phyloP scores from a whole-genome alignment of 2,888 invertebrate genomes.

The Oeneis ivallda region DNA sequence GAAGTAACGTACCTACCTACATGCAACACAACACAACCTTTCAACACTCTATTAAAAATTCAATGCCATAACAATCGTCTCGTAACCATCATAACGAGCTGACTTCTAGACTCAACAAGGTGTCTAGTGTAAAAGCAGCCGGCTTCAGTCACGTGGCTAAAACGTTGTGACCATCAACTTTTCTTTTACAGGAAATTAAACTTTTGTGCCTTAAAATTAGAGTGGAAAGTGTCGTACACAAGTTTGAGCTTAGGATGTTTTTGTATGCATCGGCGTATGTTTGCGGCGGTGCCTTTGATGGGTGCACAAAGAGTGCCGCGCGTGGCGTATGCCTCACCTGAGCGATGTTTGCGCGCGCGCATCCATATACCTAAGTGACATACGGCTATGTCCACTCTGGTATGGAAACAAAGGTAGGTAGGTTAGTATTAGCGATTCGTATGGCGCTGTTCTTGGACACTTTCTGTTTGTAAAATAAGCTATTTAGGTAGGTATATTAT shows the following conservation, averaged over 20 bases:
- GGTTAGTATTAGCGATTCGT: slow-evolving; percentile 37
- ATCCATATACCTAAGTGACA: slow-evolving; percentile 38
- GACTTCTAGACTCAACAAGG: slow-evolving; percentile 73
- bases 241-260: slow-evolving; percentile 15
- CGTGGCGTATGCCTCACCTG: slow-evolving; percentile 78
- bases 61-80: slow-evolving; percentile 47
- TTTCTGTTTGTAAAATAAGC: neutral
- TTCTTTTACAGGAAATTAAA: neutral
- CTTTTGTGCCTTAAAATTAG: neutral
- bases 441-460: slow-evolving; percentile 23
- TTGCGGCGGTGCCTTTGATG: slow-evolving; percentile 76
- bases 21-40: slow-evolving; percentile 24
- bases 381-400: slow-evolving; percentile 34
- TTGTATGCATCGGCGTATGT: slow-evolving; percentile 42
- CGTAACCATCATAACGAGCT: slow-evolving; percentile 56
- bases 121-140: slow-evolving; percentile 63
- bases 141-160: slow-evolving; percentile 11
- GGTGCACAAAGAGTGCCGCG: slow-evolving; percentile 72
- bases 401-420: slow-evolving; percentile 26
- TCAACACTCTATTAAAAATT: slow-evolving; percentile 35
- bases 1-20: neutral
- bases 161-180: slow-evolving; percentile 16
- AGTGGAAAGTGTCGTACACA: slow-evolving; percentile 13
- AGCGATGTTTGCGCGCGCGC: slow-evolving; percentile 55
- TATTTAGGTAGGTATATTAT: no score